A percentile compares a stretch with the other conserved stretches of the same genome.
These are phyloP conservation scores for Pachyramphus minor DNA, from an alignment of 2,113 vertebrate genomes.

Conservation along the genomic window DNA sequence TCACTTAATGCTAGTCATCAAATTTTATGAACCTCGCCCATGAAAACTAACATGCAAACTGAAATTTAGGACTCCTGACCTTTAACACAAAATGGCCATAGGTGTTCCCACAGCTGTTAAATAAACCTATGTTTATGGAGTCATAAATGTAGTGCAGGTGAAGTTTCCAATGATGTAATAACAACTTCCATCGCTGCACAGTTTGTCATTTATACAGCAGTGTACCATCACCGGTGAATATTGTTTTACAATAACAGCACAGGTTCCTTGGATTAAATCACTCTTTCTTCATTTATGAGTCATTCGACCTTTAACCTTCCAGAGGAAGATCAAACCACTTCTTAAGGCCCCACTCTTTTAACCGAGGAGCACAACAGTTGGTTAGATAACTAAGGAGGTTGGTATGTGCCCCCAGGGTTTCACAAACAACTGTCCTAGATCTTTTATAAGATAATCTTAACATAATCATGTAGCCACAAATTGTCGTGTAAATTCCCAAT, in stretches of 20 bases:
- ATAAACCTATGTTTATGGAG: conserved; percentile 65
- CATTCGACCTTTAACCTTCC: conserved; percentile 78
- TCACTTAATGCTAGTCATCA: not conserved
- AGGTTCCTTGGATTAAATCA: conserved; percentile 78
- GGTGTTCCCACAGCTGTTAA: conserved; percentile 72
- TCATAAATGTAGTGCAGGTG: conserved; percentile 71
- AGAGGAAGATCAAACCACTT: conserved; percentile 81
- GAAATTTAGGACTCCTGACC: conserved; percentile 66
- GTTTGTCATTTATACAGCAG: conserved; percentile 79
- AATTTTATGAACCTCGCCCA: conserved; percentile 28
- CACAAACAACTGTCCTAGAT: conserved; percentile 71
- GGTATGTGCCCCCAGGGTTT: conserved; percentile 74
- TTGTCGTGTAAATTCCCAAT: conserved; percentile 66
- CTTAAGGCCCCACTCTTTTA: conserved; percentile 77
- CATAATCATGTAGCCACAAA: conserved; percentile 65
- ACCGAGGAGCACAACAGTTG: conserved; percentile 71
- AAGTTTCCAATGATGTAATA: conserved; percentile 71
- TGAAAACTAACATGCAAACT: conserved; percentile 10
- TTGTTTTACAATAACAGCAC: conserved; percentile 79
- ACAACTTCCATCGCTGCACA: conserved; percentile 66
- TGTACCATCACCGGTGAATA: conserved; percentile 70
- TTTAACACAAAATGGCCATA: conserved; percentile 52
- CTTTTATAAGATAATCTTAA: conserved; percentile 70
- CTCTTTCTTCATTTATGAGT: conserved; percentile 82
- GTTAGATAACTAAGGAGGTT: conserved; percentile 75